Evolutionary conservation across 2,888 invertebrate species (phyloP), one percentile per base, ranked within the genome.

Genomic region (Macaria liturata): DNA sequence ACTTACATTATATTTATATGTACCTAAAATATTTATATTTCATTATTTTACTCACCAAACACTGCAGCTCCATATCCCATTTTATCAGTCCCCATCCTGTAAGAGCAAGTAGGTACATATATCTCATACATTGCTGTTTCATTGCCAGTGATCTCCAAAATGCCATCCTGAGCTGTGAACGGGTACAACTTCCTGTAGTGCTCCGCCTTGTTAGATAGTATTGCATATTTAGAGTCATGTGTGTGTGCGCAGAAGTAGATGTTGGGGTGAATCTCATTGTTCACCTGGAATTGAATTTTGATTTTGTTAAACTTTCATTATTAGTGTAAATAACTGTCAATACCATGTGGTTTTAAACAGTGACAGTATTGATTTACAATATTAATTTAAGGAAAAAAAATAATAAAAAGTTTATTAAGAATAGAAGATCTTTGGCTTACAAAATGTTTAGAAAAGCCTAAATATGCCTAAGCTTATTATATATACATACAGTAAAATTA

Each of bases 21-120:
- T 20, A 20, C 20, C 20, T 20, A 20, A 20, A 20, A 20, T 20
- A 20, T 1, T 20, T 1, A 20, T 2, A 20, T 20, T 20, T 20
- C 20, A 20, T 20, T 20, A n/a, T 20, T 20, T 20, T 8, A 73
- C 73, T 86, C 89, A 96, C 98, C 95, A 68, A 98, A 84, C 54
- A 97, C 88, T 6, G 96, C 96, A 65, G 95, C 95, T 40, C 98
- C 98, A 83, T 95, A 98, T 2, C 98, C 99, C 84, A 98, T 97
- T 67, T 95, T 92, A 3, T 85, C 80, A 30, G 96, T 97, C 0
- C 99, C 99, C 99, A 99, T 99, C 72, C 99, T 94, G 82, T 99
- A 99, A 0, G 98, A 98, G 78, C 97, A 98, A 0, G 99, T 98
- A 3, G 99, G 99, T 66, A 98, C 96, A 83, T 96, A 94, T 49